Percentiles rank a stretch among this genome's conserved stretches.
Evolutionary conservation across 2,113 vertebrate species (phyloP).

Genomic region (Mungos mungo): DNA sequence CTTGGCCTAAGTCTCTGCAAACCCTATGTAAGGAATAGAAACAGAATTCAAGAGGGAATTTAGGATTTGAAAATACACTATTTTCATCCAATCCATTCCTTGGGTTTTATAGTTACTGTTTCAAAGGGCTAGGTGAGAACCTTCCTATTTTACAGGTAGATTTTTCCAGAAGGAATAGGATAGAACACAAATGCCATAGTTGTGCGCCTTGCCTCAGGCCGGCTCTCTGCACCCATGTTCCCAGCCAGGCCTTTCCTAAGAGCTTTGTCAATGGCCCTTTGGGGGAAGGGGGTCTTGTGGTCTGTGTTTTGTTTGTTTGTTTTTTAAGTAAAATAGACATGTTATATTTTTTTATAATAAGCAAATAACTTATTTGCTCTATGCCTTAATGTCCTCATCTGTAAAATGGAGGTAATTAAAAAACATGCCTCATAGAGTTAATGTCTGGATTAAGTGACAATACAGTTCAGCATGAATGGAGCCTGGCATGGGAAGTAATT

Average conservation of each 20-base stretch:
- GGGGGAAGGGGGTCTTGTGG: neutral
- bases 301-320: conserved; percentile 3
- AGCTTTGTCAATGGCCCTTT: neutral
- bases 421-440: neutral
- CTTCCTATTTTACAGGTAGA: neutral
- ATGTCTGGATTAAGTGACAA: neutral
- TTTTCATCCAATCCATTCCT: neutral
- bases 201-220: neutral
- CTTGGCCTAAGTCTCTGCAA: neutral
- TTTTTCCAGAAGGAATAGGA: neutral
- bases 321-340: conserved; percentile 74
- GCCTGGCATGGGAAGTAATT: neutral
- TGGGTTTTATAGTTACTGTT: neutral
- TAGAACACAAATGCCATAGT: neutral
- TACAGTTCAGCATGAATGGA: neutral
- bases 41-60: neutral
- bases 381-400: neutral
- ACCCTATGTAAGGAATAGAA: neutral
- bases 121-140: neutral
- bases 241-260: neutral
- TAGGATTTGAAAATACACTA: neutral
- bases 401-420: neutral
- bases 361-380: neutral
- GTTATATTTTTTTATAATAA: conserved; percentile 50
- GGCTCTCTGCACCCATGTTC: neutral